Base-by-base conservation (phyloP, 1,140 invertebrate species). In the Trialeurodes vaporariorum region DNA sequence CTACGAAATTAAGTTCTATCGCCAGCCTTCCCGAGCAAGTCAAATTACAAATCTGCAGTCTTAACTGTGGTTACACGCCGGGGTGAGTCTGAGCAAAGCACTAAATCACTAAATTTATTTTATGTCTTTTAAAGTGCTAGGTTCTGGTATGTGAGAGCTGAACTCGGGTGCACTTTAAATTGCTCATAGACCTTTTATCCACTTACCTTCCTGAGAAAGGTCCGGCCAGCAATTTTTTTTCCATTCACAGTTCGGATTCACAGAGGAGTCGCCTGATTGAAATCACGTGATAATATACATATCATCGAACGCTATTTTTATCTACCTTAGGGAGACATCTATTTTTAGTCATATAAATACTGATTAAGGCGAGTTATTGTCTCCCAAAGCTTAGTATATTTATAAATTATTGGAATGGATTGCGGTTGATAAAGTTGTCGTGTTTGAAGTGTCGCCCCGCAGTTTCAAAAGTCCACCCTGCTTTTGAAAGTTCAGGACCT, bases 21-120 rank as follows among this genome's bases (percentile, higher is more conserved):
- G 2, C 59, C 2, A 64, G 59, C 21, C 58, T 70, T 27, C 69
- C 69, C 17, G 34, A 49, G 17, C 34, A 49, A 49, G 5, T 49
- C 34, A 49, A 49, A 49, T 49, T 49, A 49, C 34, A 49, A 9
- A 49, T 49, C 34, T 49, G 34, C 34, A 49, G 34, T 49, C 34
- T 49, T 49, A 49, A 49, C 34, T 49, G 34, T 49, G 34, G 34
- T 5, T 49, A 49, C 34, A 49, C 34, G 34, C 34, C 34, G 5
- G 34, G 34, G 34, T 49, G 34, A 49, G 34, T 49, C 5, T 17
- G n/a, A n/a, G n/a, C n/a, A n/a, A n/a, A n/a, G n/a, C n/a, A n/a
- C n/a, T n/a, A n/a, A n/a, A n/a, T n/a, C n/a, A n/a, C n/a, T n/a
- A 9, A 49, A 49, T 49, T 49, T 49, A 49, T 49, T 49, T 49